Conservation (phyloP, 2,113 vertebrate species). For the Anseranas semipalmata region DNA sequence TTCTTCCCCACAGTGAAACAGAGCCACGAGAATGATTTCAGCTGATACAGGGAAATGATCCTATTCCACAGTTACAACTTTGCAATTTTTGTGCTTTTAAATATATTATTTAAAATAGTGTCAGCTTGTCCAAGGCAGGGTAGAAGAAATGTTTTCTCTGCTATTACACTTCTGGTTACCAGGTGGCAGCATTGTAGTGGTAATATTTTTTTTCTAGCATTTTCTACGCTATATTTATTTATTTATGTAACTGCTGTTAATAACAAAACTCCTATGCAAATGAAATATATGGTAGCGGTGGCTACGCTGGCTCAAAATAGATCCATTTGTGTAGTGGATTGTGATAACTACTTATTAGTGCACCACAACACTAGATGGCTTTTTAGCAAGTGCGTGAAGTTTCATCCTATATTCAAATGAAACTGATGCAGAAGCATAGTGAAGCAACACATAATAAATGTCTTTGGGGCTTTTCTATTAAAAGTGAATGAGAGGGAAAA, state of each 20-base stretch:
- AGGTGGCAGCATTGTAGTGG: conserved; percentile 62
- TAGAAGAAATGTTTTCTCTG: background rate
- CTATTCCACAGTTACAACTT: background rate
- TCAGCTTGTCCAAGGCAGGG: background rate
- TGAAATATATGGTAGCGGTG: background rate
- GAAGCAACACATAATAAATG: background rate
- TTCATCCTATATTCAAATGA: background rate
- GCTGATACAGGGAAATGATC: background rate
- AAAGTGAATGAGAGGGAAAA: background rate
- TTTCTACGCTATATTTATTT: background rate
- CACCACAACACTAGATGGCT: background rate
- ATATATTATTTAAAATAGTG: background rate
- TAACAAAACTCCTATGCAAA: conserved; percentile 6
- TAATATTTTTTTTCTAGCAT: background rate
- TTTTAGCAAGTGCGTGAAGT: background rate
- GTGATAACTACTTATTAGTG: background rate
- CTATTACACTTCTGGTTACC: conserved; percentile 32
- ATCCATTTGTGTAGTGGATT: background rate
- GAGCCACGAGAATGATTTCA: background rate
- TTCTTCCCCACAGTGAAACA: background rate
- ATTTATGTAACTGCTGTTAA: background rate
- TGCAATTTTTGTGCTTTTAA: background rate
- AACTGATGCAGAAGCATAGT: background rate
- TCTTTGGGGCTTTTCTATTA: background rate
- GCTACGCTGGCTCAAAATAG: background rate